Conservation (phyloP, 2,113 vertebrate genomes). For the Athene cunicularia region DNA sequence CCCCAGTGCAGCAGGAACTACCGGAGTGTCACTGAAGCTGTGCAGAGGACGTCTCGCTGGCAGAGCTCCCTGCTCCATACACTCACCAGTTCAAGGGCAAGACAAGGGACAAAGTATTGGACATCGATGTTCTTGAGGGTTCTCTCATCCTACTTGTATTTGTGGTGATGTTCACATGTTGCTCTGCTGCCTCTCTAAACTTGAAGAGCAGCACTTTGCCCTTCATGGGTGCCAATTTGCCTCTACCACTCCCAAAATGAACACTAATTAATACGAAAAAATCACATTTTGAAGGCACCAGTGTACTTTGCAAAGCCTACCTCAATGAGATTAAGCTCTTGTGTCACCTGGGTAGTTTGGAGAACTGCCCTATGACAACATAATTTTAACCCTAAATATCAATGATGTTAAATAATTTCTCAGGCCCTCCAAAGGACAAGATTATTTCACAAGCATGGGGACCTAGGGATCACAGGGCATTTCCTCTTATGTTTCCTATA, state of each 20-base stretch:
- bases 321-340: neutral
- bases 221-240: neutral
- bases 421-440: neutral
- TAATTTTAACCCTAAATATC: slow-evolving; percentile 6
- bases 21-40: neutral
- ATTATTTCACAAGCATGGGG: neutral
- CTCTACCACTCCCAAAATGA: neutral
- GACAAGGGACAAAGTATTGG: neutral
- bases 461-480: neutral
- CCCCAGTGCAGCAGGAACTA: neutral
- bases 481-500: neutral
- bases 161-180: neutral
- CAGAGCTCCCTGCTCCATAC: neutral
- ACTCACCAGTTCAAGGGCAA: neutral
- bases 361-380: neutral
- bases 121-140: neutral
- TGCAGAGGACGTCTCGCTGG: neutral
- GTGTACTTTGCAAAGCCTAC: neutral
- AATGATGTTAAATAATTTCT: slow-evolving; percentile 20
- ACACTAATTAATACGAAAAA: neutral
- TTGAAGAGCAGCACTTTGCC: neutral
- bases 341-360: neutral
- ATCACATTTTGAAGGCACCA: neutral
- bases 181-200: neutral
- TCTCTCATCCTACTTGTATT: neutral